phyloP scores from a whole-genome alignment of 2,113 vertebrate genomes.

The Oryzias melastigma region DNA sequence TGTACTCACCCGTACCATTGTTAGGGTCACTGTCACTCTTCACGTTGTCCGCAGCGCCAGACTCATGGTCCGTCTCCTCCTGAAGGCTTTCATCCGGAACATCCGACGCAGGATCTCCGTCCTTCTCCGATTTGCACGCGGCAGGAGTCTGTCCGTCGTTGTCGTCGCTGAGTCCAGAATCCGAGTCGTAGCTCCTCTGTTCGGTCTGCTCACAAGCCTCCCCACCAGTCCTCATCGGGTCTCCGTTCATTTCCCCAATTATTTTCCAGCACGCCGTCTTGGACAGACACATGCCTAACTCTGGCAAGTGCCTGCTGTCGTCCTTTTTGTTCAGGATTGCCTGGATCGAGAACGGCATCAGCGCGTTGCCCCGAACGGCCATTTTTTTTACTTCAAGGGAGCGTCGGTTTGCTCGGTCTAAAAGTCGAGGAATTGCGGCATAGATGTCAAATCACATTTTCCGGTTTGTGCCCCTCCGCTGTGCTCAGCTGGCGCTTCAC shows the following conservation, averaged over 20 bases:
- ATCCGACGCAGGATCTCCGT: constrained; percentile 64
- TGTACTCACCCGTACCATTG: constrained; percentile 81
- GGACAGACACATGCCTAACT: constrained; percentile 78
- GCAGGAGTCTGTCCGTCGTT: constrained; percentile 73
- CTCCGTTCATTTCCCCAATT: constrained; percentile 77
- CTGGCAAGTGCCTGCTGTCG: constrained; percentile 75
- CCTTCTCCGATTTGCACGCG: constrained; percentile 67
- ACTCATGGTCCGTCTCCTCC: constrained; percentile 79
- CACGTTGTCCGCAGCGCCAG: constrained; percentile 66
- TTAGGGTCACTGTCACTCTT: constrained; percentile 87
- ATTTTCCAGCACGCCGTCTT: constrained; percentile 88
- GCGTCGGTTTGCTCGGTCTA: constrained; percentile 37
- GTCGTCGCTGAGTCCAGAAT: constrained; percentile 84
- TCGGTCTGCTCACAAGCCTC: constrained; percentile 64
- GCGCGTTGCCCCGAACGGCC: constrained; percentile 83
- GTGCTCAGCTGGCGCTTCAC: constrained; percentile 23
- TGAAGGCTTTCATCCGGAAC: constrained; percentile 73
- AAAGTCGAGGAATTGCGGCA: constrained; percentile 17
- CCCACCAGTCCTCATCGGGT: constrained; percentile 59
- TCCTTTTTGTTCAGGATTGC: constrained; percentile 92
- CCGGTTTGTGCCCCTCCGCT: constrained; percentile 22
- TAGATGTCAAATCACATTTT: constrained; percentile 61
- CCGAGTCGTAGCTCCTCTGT: constrained; percentile 80
- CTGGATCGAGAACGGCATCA: constrained; percentile 94
- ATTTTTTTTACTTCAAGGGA: constrained; percentile 69